A percentile compares a stretch with the other conserved stretches of the same genome.
Evolutionary conservation across 2,113 vertebrate genomes (phyloP).

Genomic region (Lates calcarifer): DNA sequence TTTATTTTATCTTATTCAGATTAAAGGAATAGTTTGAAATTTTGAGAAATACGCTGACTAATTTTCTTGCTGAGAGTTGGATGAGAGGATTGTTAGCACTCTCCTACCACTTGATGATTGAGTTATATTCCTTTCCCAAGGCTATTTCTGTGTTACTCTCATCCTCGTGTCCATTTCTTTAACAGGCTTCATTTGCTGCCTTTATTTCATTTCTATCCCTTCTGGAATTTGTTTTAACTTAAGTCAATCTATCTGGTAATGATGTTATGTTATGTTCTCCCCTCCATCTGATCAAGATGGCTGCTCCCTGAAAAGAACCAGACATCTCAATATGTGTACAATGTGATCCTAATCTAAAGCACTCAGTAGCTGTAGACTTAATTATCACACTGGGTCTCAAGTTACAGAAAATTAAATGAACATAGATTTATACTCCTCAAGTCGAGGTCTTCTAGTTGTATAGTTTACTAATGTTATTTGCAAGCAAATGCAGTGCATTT

Average conservation of each 20-base stretch:
- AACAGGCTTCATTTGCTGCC: slow-evolving; percentile 31
- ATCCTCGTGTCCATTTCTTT: slow-evolving; percentile 7
- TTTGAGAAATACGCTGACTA: not conserved
- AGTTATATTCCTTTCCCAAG: slow-evolving; percentile 13
- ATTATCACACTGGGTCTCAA: not conserved
- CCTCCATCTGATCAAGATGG: slow-evolving; percentile 18
- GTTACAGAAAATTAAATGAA: not conserved
- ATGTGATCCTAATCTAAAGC: slow-evolving; percentile 13
- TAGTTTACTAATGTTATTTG: slow-evolving; percentile 7
- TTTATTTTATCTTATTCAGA: not conserved
- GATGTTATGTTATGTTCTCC: slow-evolving; percentile 32
- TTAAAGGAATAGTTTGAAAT: not conserved
- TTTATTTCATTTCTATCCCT: slow-evolving; percentile 37
- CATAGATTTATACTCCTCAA: not conserved
- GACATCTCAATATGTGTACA: slow-evolving; percentile 14
- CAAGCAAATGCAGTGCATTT: not conserved
- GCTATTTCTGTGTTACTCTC: slow-evolving; percentile 11
- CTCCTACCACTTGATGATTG: not conserved
- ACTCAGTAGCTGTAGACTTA: not conserved
- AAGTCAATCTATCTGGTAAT: slow-evolving; percentile 48
- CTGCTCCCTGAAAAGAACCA: slow-evolving; percentile 8
- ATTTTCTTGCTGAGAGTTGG: not conserved
- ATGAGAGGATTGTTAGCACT: not conserved
- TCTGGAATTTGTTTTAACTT: slow-evolving; percentile 51
- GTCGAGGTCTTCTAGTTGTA: not conserved